Base-by-base conservation (phyloP, 2,113 vertebrate genomes). In the Prolemur simus region DNA sequence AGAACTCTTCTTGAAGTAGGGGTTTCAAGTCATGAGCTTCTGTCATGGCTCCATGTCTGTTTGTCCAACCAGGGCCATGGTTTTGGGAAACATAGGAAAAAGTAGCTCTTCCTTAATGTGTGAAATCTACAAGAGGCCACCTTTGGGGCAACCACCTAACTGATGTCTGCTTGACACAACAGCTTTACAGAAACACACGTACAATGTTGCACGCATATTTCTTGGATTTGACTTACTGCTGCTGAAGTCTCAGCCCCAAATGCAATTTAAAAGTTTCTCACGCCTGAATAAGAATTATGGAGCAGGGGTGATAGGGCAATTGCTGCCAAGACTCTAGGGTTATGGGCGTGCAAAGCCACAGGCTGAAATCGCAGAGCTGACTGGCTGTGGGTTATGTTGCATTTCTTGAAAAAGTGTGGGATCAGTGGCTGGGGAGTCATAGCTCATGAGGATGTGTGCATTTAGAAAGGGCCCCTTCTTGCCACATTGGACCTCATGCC, bases 151-250 rank as follows among this genome's bases (percentile, higher is more conserved):
- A 54, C 60, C 13, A 45, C 37, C 42, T 82, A 82, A 92, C 4
- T 60, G 34, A 90, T 69, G 42, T 89, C 60, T 87, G 27, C 39
- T 81, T 91, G 81, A 95, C 49, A 87, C 29, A 96, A 47, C 1
- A 64, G 49, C 56, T 95, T 94, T 87, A 69, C 54, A 74, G 63
- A 96, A 97, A 95, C 68, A 83, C 66, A 87, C 15, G 1, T 83
- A 91, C 56, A 83, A 32, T 27, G 14, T 11, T 92, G 45, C 92
- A 97, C 0, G n/a, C 77, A 87, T 95, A 82, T 95, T 97, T 96
- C 87, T 91, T 87, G 87, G 89, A 90, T 84, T 96, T 97, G 96
- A 89, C 69, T 85, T 87, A 97, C n/a, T 87, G 63, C 74, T 80
- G 34, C n/a, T 45, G 34, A 93, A 89, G 11, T 83, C 54, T 96